Percentiles rank a stretch among this genome's conserved stretches.
phyloP scores from a whole-genome alignment of 2,113 vertebrate genomes.

The Brachionichthys hirsutus region DNA sequence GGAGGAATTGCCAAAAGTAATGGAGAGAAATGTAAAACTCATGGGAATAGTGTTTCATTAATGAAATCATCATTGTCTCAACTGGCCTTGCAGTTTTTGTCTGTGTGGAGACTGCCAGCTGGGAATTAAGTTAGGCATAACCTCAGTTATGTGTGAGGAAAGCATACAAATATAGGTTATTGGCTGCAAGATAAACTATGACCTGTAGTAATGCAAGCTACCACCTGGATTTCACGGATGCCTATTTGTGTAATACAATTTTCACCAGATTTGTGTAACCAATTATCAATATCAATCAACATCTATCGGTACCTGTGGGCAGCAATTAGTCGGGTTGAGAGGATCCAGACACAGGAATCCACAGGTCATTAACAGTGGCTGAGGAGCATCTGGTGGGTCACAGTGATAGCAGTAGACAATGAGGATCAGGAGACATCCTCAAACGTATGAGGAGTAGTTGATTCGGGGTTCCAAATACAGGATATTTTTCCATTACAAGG shows the following conservation, averaged over 20 bases:
- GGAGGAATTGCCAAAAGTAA: conserved; percentile 46
- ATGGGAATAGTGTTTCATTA: conserved; percentile 51
- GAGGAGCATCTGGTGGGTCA: conserved; percentile 30
- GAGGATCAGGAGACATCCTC: too few species aligned
- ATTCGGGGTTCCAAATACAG: too few species aligned
- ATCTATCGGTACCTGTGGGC: not conserved
- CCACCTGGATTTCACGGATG: not conserved
- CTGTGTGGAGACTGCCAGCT: conserved; percentile 22
- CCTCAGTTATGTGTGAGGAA: conserved; percentile 28
- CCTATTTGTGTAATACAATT: not conserved
- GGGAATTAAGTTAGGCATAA: conserved; percentile 45
- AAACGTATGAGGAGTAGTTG: too few species aligned
- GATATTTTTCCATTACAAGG: too few species aligned
- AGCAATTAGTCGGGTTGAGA: conserved; percentile 24
- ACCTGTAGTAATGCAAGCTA: not conserved
- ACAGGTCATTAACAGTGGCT: conserved; percentile 21
- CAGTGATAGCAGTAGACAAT: conserved; percentile 22
- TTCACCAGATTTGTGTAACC: too few species aligned
- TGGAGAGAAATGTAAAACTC: conserved; percentile 35
- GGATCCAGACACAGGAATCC: conserved; percentile 17
- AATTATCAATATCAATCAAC: too few species aligned
- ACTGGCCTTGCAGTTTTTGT: conserved; percentile 33
- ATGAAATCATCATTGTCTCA: conserved; percentile 41
- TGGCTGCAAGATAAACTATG: conserved; percentile 1
- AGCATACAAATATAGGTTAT: conserved; percentile 13